Evolutionary conservation across 2,888 invertebrate genomes (phyloP).

Genomic region (Drosophila anomelani): DNA sequence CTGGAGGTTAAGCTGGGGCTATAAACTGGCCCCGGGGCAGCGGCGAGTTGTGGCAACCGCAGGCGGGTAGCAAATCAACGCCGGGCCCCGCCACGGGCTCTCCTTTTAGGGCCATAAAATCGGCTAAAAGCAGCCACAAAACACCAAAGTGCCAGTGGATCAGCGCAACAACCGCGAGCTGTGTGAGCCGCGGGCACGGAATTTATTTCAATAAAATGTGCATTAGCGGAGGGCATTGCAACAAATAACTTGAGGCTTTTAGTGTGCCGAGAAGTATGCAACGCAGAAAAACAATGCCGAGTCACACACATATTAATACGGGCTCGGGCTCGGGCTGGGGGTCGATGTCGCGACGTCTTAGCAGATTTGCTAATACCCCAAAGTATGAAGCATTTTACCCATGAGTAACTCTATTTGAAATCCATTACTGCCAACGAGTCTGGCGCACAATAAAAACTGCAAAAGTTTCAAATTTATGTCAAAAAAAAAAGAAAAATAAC

Average conservation of each 20-base stretch:
- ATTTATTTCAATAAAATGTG: conserved; percentile 80
- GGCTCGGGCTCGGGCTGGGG: not conserved
- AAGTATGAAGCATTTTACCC: conserved; percentile 80
- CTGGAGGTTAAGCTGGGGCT: conserved; percentile 38
- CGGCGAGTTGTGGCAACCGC: conserved; percentile 69
- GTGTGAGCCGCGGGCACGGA: conserved; percentile 61
- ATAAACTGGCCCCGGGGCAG: conserved; percentile 77
- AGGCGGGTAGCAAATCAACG: conserved; percentile 68
- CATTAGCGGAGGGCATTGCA: conserved; percentile 68
- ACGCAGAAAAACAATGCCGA: conserved; percentile 43
- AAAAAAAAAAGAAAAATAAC: conserved; percentile 58
- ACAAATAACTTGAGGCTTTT: conserved; percentile 80
- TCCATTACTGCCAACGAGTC: conserved; percentile 79
- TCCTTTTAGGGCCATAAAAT: conserved; percentile 77
- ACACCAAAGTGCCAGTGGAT: conserved; percentile 67
- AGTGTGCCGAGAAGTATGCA: conserved; percentile 45
- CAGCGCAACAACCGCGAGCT: conserved; percentile 35
- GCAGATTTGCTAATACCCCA: conserved; percentile 80
- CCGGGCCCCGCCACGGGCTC: conserved; percentile 63
- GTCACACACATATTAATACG: conserved; percentile 60
- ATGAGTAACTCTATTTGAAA: conserved; percentile 81
- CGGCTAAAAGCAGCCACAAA: conserved; percentile 78
- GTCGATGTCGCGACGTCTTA: conserved; percentile 37
- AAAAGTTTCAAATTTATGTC: conserved; percentile 80
- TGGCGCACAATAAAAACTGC: conserved; percentile 75